Conservation (phyloP, 1,140 invertebrate genomes). For the Dendrolimus kikuchii region DNA sequence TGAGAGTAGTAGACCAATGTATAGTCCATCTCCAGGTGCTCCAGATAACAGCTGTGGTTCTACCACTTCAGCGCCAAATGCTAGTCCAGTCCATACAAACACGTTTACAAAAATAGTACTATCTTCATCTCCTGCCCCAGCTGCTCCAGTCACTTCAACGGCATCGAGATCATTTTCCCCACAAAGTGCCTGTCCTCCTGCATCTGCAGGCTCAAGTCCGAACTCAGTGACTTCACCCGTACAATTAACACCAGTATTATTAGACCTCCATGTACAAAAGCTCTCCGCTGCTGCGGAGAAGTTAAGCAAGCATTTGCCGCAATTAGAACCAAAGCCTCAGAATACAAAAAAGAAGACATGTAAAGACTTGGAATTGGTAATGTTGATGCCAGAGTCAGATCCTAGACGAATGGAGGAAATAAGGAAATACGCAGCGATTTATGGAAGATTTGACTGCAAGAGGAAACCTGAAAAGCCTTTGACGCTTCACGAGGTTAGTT, state of each 20-base stretch:
- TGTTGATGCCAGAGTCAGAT: conserved; percentile 91
- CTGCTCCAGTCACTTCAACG: conserved; percentile 45
- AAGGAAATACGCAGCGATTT: conserved; percentile 96
- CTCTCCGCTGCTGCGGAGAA: conserved; percentile 87
- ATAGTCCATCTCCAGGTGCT: conserved; percentile 71
- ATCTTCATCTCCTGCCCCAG: conserved; percentile 55
- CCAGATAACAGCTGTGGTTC: conserved; percentile 63
- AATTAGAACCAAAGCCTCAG: conserved; percentile 89
- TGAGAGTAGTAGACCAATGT: conserved; percentile 68
- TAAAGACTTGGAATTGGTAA: conserved; percentile 92
- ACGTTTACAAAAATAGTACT: conserved; percentile 58
- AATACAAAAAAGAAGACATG: conserved; percentile 95
- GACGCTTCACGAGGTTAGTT: conserved; percentile 91
- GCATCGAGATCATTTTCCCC: conserved; percentile 70
- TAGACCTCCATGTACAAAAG: conserved; percentile 88
- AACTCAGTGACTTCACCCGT: conserved; percentile 74
- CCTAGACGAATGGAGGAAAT: conserved; percentile 93
- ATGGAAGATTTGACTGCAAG: conserved; percentile 97
- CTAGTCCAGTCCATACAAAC: conserved; percentile 54
- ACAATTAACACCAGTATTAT: conserved; percentile 82
- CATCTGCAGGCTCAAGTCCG: conserved; percentile 71
- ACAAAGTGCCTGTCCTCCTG: conserved; percentile 69
- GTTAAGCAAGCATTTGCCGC: conserved; percentile 86
- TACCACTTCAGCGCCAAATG: conserved; percentile 55
- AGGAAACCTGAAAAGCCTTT: conserved; percentile 95